Evolutionary conservation across 2,888 invertebrate genomes (phyloP).

Genomic region (Xanthia icteritia): DNA sequence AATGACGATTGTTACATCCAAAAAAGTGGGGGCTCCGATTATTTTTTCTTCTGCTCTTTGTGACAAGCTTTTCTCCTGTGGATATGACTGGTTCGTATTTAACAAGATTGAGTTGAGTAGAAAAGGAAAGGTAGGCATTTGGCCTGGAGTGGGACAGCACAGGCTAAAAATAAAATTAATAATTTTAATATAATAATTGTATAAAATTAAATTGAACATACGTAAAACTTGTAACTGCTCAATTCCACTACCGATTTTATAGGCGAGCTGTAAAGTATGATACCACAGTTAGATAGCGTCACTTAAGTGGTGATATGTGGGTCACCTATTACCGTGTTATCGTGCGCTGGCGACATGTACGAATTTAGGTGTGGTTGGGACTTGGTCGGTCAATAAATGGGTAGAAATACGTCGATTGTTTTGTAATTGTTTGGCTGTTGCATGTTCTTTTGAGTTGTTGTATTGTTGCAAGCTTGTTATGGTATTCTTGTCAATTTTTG

Average conservation of each 20-base stretch:
- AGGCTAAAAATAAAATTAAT: background rate
- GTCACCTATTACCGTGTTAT: conserved; percentile 81
- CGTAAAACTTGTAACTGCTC: conserved; percentile 29
- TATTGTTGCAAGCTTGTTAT: background rate
- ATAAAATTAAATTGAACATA: background rate
- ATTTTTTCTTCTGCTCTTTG: background rate
- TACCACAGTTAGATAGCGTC: conserved; percentile 77
- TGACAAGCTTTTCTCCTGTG: background rate
- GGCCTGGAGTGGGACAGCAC: background rate
- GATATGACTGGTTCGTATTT: background rate
- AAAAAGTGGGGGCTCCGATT: background rate
- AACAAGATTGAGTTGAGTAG: background rate
- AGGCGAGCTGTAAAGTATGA: conserved; percentile 61
- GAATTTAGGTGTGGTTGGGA: conserved; percentile 64
- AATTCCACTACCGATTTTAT: conserved; percentile 58
- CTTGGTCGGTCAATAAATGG: conserved; percentile 8
- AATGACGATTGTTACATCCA: background rate
- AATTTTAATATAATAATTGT: too few species aligned
- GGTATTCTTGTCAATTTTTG: background rate
- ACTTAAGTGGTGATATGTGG: conserved; percentile 80
- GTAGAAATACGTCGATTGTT: conserved; percentile 42
- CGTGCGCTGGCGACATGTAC: conserved; percentile 55
- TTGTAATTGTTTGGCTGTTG: conserved; percentile 23
- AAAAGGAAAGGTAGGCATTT: background rate
- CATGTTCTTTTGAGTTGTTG: background rate